Conservation (phyloP, 2,888 invertebrate species). For the Blera fallax region DNA sequence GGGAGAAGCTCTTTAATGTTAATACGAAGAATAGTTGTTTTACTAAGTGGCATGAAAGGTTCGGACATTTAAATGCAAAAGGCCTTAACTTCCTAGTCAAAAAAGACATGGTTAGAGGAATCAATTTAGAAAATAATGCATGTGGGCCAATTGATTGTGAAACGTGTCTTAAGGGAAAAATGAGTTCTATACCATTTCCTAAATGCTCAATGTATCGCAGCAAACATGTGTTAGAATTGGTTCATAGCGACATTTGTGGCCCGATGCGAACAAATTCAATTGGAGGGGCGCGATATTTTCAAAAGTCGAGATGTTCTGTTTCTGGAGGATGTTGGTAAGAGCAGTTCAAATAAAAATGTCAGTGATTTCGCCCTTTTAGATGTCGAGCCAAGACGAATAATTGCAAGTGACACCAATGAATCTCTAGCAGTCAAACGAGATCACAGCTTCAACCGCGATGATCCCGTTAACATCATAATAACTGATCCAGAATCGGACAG, state of each 20-base stretch:
- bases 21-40: neutral
- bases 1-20: neutral
- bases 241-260: neutral
- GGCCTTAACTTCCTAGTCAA: neutral
- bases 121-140: neutral
- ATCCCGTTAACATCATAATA: neutral
- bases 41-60: neutral
- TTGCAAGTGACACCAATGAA: neutral
- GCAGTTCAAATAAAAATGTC: neutral
- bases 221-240: neutral
- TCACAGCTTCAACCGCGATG: neutral
- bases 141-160: neutral
- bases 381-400: neutral
- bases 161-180: neutral
- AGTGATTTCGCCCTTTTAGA: neutral
- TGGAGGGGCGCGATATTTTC: neutral
- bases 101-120: neutral
- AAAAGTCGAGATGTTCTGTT: conserved; percentile 16
- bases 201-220: neutral
- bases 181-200: neutral
- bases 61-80: neutral
- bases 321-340: neutral
- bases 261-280: neutral
- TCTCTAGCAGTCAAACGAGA: neutral
- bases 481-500: neutral